Conservation (phyloP, 2,113 vertebrate genomes). For the Periophthalmus modestus region DNA sequence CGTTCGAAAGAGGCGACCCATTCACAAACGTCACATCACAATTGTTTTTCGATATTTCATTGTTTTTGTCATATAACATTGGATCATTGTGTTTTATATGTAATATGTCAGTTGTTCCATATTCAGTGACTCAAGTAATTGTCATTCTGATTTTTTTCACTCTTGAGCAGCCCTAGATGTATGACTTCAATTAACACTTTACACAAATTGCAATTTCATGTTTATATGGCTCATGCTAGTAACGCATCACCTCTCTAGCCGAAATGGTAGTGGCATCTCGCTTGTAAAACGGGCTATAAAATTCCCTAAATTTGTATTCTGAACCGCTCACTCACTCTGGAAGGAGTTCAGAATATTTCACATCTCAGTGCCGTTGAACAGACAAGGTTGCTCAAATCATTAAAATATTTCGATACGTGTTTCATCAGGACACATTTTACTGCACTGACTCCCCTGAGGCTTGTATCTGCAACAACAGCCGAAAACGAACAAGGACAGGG, state of each 20-base stretch:
- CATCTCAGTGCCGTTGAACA: neutral
- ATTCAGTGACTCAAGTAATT: no score
- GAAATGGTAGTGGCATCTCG: neutral
- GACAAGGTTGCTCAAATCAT: conserved; percentile 11
- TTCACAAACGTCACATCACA: no score
- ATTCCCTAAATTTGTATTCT: neutral
- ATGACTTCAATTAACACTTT: neutral
- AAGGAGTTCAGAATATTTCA: neutral
- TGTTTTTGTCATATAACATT: neutral
- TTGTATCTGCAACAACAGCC: conserved; percentile 50
- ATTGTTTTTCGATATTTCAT: neutral
- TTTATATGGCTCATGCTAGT: no score
- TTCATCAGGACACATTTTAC: conserved; percentile 51
- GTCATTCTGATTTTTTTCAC: no score
- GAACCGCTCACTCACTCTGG: neutral
- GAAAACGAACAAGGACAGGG: conserved; percentile 50
- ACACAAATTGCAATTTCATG: neutral
- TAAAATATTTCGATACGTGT: conserved; percentile 50
- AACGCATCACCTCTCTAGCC: neutral
- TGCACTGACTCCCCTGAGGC: conserved; percentile 56
- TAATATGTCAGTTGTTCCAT: neutral
- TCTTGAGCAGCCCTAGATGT: neutral
- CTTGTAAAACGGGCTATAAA: neutral
- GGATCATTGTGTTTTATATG: neutral
- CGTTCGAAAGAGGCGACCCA: no score